Percentiles rank a stretch among this genome's conserved stretches.
Evolutionary conservation across 2,888 invertebrate genomes (phyloP).

Genomic region (Acleris sparsana): DNA sequence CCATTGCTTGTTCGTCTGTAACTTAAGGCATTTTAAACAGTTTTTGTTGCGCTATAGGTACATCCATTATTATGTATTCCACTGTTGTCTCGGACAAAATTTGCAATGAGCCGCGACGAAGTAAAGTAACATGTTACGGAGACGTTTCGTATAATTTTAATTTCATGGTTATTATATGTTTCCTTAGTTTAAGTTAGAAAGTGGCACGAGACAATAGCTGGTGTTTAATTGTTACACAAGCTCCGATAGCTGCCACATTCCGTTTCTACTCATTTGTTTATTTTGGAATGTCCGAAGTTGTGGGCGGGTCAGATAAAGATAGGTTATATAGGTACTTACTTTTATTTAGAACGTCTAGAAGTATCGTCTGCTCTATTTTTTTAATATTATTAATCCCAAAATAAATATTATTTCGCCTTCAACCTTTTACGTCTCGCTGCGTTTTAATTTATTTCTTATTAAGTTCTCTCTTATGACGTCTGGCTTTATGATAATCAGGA

Average conservation of each 20-base stretch:
- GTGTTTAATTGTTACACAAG: constrained; percentile 65
- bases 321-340: no score
- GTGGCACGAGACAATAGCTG: constrained; percentile 60
- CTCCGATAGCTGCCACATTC: constrained; percentile 58
- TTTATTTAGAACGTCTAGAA: no score
- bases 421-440: constrained; percentile 15
- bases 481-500: not conserved
- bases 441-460: constrained; percentile 25
- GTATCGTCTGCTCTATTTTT: not conserved
- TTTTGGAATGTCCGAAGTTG: constrained; percentile 5
- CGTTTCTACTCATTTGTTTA: constrained; percentile 33
- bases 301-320: not conserved
- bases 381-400: constrained; percentile 4
- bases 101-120: constrained; percentile 47
- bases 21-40: constrained; percentile 2
- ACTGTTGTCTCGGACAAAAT: constrained; percentile 41
- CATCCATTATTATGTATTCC: constrained; percentile 27
- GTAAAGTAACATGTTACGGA: constrained; percentile 49
- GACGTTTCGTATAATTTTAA: constrained; percentile 62
- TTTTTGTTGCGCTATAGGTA: constrained; percentile 18
- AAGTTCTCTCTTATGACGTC: constrained; percentile 15
- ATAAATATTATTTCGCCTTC: constrained; percentile 7
- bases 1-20: not conserved
- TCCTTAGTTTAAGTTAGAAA: constrained; percentile 68
- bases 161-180: constrained; percentile 61